Evolutionary conservation across 2,888 invertebrate species (phyloP).

Genomic region (Frankliniella intonsa): DNA sequence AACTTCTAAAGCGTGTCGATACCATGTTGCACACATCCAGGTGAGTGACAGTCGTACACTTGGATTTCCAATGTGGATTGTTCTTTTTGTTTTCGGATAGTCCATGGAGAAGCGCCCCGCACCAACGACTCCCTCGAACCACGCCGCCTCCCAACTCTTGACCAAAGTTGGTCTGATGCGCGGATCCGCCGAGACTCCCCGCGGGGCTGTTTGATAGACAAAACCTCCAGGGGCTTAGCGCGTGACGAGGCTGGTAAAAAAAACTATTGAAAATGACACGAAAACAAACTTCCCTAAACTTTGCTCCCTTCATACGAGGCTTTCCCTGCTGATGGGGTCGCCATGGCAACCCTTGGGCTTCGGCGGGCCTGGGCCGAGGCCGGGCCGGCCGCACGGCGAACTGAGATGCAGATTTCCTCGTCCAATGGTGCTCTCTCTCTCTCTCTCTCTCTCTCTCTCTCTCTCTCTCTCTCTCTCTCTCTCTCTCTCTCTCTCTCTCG

Average conservation of each 20-base stretch:
- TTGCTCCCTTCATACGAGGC: not conserved
- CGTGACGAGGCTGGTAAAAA: not conserved
- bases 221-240: no score
- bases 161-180: no score
- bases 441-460: conserved; percentile 12
- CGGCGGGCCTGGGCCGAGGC: not conserved
- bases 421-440: not conserved
- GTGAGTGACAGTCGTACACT: no score
- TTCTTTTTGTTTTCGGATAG: no score
- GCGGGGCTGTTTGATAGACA: no score
- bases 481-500: conserved; percentile 6
- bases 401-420: conserved; percentile 24
- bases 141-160: no score
- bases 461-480: conserved; percentile 16
- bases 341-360: not conserved
- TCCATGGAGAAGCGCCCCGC: no score
- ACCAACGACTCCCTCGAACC: no score
- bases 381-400: not conserved
- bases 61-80: no score
- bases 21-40: no score
- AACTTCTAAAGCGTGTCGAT: no score
- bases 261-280: conserved; percentile 16
- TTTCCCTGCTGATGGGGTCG: not conserved
- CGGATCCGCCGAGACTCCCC: no score
- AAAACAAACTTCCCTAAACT: conserved; percentile 9